A percentile compares a stretch with the other conserved stretches of the same genome.
Evolutionary conservation across 2,113 vertebrate species (phyloP).

Genomic region (Planiliza haematocheilus): DNA sequence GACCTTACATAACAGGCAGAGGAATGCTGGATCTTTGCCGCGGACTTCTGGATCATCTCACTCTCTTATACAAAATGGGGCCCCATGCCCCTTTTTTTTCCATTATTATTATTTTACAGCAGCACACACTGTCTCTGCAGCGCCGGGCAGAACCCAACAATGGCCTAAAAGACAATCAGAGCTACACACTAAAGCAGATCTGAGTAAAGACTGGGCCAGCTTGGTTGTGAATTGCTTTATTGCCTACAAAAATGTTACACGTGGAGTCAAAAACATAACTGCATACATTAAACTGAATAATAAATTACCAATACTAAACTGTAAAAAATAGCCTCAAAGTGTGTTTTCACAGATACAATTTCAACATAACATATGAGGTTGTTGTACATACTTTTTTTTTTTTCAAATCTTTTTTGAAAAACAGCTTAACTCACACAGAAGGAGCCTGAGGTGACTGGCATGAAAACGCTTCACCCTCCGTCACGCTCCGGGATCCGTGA

Average conservation of each 20-base stretch:
- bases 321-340: constrained; percentile 9
- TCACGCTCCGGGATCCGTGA: neutral
- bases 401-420: neutral
- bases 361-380: constrained; percentile 7
- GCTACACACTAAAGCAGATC: neutral
- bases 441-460: neutral
- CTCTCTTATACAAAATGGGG: constrained; percentile 39
- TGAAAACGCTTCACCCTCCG: neutral
- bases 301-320: constrained; percentile 51
- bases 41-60: constrained; percentile 51
- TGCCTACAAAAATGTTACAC: constrained; percentile 18
- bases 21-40: constrained; percentile 76
- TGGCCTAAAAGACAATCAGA: neutral
- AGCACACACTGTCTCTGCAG: constrained; percentile 24
- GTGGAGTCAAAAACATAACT: neutral
- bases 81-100: constrained; percentile 21
- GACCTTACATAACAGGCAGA: constrained; percentile 70
- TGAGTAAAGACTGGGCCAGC: neutral
- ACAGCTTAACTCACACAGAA: neutral
- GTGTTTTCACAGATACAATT: constrained; percentile 40
- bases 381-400: neutral
- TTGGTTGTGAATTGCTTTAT: constrained; percentile 30
- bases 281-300: constrained; percentile 39
- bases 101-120: too few species aligned
- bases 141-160: neutral